Conservation (phyloP, 2,888 invertebrate species). For the Tiliacea citrago region DNA sequence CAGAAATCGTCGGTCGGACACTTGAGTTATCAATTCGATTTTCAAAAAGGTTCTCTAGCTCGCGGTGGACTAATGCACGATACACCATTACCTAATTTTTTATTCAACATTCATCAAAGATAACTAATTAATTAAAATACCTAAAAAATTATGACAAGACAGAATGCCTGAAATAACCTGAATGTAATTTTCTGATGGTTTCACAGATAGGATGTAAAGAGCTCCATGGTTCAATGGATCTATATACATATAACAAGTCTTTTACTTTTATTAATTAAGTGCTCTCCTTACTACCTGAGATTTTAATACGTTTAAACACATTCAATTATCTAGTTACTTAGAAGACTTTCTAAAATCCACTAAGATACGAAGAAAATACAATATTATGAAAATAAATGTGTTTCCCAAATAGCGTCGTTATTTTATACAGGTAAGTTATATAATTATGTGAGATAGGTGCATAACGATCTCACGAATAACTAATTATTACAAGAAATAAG, state of each 20-base stretch:
- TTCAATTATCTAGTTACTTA: neutral
- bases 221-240: neutral
- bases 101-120: neutral
- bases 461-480: neutral
- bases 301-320: neutral
- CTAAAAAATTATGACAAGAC: neutral
- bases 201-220: neutral
- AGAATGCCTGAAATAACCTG: neutral
- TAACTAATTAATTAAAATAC: slow-evolving; percentile 24
- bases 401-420: neutral
- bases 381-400: neutral
- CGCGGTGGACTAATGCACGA: neutral
- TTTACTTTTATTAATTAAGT: slow-evolving; percentile 5
- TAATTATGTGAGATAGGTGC: neutral
- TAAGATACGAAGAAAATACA: neutral
- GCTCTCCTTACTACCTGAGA: neutral
- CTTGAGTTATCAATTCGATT: neutral
- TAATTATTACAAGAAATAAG: neutral
- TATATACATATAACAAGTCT: neutral
- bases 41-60: neutral
- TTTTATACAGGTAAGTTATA: neutral
- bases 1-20: neutral
- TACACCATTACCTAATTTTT: neutral
- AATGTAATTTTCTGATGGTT: slow-evolving; percentile 4
- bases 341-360: neutral